A percentile compares a stretch with the other conserved stretches of the same genome.
Conservation (phyloP, 2,888 invertebrate species). For the Chironomus riparius region DNA sequence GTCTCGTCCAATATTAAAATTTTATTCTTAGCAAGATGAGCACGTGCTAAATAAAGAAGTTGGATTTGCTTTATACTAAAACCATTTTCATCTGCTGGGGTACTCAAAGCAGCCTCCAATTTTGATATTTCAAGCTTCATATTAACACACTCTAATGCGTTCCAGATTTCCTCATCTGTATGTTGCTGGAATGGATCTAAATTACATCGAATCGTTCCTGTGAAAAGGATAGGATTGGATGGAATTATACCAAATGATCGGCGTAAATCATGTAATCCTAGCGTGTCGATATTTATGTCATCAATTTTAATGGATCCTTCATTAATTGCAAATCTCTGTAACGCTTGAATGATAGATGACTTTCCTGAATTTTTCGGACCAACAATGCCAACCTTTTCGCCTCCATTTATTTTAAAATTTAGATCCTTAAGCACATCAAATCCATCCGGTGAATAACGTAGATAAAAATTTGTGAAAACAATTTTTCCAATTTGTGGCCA, state of each 20-base stretch:
- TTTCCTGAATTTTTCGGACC: constrained; percentile 77
- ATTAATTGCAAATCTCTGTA: constrained; percentile 27
- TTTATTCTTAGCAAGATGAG: constrained; percentile 61
- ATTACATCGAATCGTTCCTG: constrained; percentile 55
- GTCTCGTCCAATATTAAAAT: constrained; percentile 58
- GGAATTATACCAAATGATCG: constrained; percentile 55
- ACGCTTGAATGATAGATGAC: constrained; percentile 52
- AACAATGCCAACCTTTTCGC: constrained; percentile 58
- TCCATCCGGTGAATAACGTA: constrained; percentile 56
- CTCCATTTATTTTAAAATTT: constrained; percentile 45
- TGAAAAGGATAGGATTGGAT: constrained; percentile 59
- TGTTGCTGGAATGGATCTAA: constrained; percentile 60
- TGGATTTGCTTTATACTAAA: constrained; percentile 74
- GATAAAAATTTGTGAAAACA: constrained; percentile 50
- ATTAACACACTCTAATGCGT: constrained; percentile 67
- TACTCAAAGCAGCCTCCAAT: constrained; percentile 48
- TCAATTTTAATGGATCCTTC: constrained; percentile 27
- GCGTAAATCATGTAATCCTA: constrained; percentile 43
- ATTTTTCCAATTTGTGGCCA: constrained; percentile 59
- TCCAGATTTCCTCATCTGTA: constrained; percentile 60
- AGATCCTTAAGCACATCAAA: constrained; percentile 60
- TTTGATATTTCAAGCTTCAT: constrained; percentile 57
- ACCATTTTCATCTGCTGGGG: constrained; percentile 63
- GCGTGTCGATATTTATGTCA: constrained; percentile 24
- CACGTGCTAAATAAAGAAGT: constrained; percentile 68